Evolutionary conservation across 2,797 vertebrate species (phyloP).

Genomic region (Myotis daubentonii): DNA sequence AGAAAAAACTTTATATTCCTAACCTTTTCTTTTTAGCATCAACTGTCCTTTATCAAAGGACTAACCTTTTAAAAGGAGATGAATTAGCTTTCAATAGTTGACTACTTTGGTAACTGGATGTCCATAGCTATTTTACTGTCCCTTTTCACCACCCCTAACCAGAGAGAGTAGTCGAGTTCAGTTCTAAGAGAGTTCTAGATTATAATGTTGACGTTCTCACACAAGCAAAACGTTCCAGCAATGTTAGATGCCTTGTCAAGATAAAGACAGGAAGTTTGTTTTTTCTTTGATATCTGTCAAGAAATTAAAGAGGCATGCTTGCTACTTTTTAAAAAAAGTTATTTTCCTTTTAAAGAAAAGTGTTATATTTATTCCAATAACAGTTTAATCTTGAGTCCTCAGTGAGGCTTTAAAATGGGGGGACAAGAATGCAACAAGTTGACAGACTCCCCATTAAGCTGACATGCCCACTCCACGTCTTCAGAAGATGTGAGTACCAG

Average conservation of each 20-base stretch:
- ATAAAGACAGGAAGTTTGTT: slow-evolving; percentile 21
- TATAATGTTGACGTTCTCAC: background rate
- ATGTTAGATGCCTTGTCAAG: background rate
- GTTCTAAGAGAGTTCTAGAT: background rate
- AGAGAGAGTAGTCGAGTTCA: slow-evolving; percentile 4
- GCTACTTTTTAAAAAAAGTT: background rate
- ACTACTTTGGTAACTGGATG: slow-evolving; percentile 24
- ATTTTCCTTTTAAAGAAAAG: slow-evolving; percentile 39
- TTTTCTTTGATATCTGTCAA: slow-evolving; percentile 38
- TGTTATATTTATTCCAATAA: slow-evolving; percentile 6
- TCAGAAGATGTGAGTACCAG: background rate
- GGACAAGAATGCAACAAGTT: background rate
- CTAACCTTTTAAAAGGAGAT: slow-evolving; percentile 2
- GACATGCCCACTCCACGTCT: background rate
- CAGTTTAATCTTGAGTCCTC: background rate
- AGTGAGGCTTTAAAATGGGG: background rate
- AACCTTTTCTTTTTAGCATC: background rate
- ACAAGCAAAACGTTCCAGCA: background rate
- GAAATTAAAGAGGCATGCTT: slow-evolving; percentile 16
- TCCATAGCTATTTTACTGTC: background rate
- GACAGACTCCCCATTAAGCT: background rate
- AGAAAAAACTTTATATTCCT: background rate
- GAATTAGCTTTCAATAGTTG: background rate
- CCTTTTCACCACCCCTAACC: background rate
- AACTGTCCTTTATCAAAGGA: background rate